phyloP scores from a whole-genome alignment of 2,113 vertebrate genomes.

The Mustela nigripes region DNA sequence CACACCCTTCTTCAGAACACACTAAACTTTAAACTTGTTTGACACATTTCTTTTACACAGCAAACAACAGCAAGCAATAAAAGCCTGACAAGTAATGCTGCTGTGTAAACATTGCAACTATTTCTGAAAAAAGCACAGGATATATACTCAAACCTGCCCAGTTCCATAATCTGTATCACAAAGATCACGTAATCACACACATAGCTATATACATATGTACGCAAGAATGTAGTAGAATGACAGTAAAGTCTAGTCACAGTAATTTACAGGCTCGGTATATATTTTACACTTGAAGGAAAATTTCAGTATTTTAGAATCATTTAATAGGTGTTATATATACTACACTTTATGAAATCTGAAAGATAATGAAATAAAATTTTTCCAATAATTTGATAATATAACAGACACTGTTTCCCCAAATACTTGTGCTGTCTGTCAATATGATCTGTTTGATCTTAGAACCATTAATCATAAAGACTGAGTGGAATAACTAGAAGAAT shows the following conservation, averaged over 20 bases:
- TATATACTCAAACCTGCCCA: slow-evolving; percentile 86
- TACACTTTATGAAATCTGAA: slow-evolving; percentile 91
- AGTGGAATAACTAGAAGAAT: slow-evolving; percentile 89
- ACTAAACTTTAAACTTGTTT: slow-evolving; percentile 79
- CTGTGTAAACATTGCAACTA: slow-evolving; percentile 93
- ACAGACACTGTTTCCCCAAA: slow-evolving; percentile 87
- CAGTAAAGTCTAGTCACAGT: slow-evolving; percentile 90
- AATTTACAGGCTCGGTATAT: slow-evolving; percentile 91
- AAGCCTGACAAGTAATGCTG: slow-evolving; percentile 92
- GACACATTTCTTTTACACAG: slow-evolving; percentile 89
- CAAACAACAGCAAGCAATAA: slow-evolving; percentile 92
- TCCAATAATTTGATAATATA: slow-evolving; percentile 91
- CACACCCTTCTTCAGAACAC: slow-evolving; percentile 84
- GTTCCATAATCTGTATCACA: slow-evolving; percentile 92
- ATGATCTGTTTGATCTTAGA: slow-evolving; percentile 86
- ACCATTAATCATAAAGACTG: slow-evolving; percentile 88
- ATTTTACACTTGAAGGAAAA: slow-evolving; percentile 90
- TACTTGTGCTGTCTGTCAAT: slow-evolving; percentile 90
- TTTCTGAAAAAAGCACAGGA: slow-evolving; percentile 92
- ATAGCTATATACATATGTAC: slow-evolving; percentile 86
- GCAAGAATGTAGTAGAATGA: slow-evolving; percentile 90
- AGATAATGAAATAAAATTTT: slow-evolving; percentile 90
- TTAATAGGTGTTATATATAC: slow-evolving; percentile 90
- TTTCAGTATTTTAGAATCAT: slow-evolving; percentile 91
- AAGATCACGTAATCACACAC: slow-evolving; percentile 93